phyloP scores from a whole-genome alignment of 2,113 vertebrate genomes.

The Morone saxatilis region DNA sequence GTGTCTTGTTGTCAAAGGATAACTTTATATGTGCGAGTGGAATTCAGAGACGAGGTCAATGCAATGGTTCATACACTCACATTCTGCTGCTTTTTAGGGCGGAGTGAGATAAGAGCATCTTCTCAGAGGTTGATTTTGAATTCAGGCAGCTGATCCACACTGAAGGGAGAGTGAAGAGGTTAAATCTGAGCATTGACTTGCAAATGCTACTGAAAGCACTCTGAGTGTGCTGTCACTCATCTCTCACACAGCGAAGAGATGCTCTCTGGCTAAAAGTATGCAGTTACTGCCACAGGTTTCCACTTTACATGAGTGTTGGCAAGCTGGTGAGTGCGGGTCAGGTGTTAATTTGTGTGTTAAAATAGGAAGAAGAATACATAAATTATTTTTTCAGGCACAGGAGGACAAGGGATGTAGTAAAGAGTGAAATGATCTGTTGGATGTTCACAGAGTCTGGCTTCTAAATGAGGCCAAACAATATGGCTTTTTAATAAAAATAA shows the following conservation, averaged over 20 bases:
- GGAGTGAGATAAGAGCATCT: constrained; percentile 26
- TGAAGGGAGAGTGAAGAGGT: constrained; percentile 68
- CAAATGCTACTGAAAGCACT: constrained; percentile 73
- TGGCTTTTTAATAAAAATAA: neutral
- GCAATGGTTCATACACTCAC: constrained; percentile 2
- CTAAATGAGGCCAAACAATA: neutral
- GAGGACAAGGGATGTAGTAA: neutral
- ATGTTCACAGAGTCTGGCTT: neutral
- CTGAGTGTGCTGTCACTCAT: constrained; percentile 72
- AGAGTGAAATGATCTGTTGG: neutral
- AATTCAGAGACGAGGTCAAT: constrained; percentile 47
- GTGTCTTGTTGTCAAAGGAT: constrained; percentile 9
- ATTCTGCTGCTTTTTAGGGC: neutral
- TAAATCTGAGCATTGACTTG: constrained; percentile 77
- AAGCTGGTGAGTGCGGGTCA: constrained; percentile 42
- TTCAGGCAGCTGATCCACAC: constrained; percentile 51
- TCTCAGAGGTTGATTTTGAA: constrained; percentile 62
- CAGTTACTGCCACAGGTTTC: constrained; percentile 56
- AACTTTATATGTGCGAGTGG: constrained; percentile 5
- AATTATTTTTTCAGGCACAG: constrained; percentile 3
- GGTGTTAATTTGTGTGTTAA: constrained; percentile 55
- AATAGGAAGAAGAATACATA: neutral
- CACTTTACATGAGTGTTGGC: constrained; percentile 49
- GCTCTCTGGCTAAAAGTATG: constrained; percentile 40
- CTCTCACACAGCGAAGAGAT: constrained; percentile 50